Evolutionary conservation across 37 sponge, comb jelly and placozoan genomes (phyloP), one percentile per base, ranked within the genome.

Genomic region (Diacarnus erythraeanus): DNA sequence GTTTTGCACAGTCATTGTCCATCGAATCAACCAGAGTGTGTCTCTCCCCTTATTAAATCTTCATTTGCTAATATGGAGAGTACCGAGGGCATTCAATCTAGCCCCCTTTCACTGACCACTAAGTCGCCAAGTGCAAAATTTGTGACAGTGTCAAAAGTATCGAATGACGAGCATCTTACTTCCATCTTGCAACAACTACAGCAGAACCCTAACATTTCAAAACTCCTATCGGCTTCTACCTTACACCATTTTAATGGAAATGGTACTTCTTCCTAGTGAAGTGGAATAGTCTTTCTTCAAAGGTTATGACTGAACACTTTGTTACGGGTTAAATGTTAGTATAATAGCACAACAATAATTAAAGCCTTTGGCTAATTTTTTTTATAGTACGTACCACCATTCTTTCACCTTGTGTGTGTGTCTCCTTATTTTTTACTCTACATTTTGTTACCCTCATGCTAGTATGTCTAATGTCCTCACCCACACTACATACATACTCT

Each of bases 71-170:
- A 59, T 3, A 10, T 59, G 60, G 31, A 31, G 17, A 65, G 31
- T 30, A 31, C 66, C 34, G 17, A 15, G 2, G 17, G 1, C 9
- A 42, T 65, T 29, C 64, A 40, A 4, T 61, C 78, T 25, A 75
- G 75, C 36, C 67, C 78, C 23, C n/a, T 66, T 17, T 39, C 36
- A 23, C 33, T 75, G 64, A 56, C 69, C 12, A 31, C 77, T 9
- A 84, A 77, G 43, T 84, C 77, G 3, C 87, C 81, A 38, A 76
- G 54, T 22, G 40, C 82, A 9, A 87, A 81, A 64, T 69, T 87
- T 39, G 88, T 87, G 63, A 87, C 82, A 27, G 88, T 76, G 9
- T 81, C 82, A 26, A 81, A 81, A 44, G 59, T 87, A n/a, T 33
- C 73, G 15, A 63, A 57, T 10, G 25, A 44, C 37, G 74, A 81